These are phyloP conservation scores for Dermatemys mawii DNA, from an alignment of 2,113 vertebrate genomes.

Conservation along the genomic window DNA sequence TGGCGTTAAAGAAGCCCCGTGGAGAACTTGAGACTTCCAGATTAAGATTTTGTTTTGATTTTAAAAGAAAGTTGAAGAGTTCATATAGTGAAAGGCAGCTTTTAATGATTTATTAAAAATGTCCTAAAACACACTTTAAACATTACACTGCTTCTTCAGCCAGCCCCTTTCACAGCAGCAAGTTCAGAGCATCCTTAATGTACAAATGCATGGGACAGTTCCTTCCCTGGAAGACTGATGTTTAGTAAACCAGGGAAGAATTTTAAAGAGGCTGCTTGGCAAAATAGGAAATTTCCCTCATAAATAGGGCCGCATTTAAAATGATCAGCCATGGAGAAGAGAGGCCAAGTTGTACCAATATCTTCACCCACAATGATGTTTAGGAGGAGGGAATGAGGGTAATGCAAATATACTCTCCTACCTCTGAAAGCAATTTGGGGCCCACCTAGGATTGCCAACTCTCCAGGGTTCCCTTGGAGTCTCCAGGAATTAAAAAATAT, in stretches of 20 bases:
- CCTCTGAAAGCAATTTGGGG: background rate
- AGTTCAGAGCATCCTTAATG: rapidly evolving
- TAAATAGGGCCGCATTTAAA: background rate
- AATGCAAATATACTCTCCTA: background rate
- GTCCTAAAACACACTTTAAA: background rate
- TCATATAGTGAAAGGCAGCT: background rate
- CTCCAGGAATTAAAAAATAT: no score
- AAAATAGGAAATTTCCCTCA: background rate
- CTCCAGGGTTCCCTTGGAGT: no score
- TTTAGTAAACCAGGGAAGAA: rapidly evolving
- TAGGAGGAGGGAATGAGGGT: background rate
- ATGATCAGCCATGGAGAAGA: rapidly evolving
- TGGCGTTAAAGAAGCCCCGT: background rate
- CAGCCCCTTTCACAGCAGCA: rapidly evolving
- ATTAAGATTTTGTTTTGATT: background rate
- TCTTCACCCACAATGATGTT: background rate
- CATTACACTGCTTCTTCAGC: rapidly evolving
- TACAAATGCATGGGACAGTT: rapidly evolving
- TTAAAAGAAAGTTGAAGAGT: background rate
- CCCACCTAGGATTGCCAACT: background rate
- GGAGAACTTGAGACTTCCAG: background rate
- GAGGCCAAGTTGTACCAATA: background rate
- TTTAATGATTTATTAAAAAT: background rate
- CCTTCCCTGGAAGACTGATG: rapidly evolving
- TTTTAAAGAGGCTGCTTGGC: background rate